Conservation (phyloP, 2,797 vertebrate genomes). For the Molossus molossus region DNA sequence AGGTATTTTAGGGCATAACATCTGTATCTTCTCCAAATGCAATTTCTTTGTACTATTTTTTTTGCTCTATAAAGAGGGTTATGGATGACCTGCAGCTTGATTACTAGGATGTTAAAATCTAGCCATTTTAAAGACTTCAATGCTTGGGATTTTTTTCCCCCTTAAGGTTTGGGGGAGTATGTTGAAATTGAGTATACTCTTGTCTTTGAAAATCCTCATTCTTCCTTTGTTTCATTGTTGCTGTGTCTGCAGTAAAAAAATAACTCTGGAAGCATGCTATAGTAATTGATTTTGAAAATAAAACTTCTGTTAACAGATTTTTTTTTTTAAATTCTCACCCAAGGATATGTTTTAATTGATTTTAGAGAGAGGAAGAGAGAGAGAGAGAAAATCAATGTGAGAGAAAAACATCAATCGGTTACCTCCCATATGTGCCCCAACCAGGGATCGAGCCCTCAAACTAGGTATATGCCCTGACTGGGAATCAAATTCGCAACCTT, state of each 20-base stretch:
- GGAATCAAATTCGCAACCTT: no score
- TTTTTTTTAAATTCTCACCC: neutral
- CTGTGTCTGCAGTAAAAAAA: neutral
- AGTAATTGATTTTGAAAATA: constrained; percentile 6
- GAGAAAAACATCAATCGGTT: no score
- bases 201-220: constrained; percentile 14
- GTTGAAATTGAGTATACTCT: constrained; percentile 26
- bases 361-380: no score
- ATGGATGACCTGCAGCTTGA: neutral
- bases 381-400: no score
- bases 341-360: no score
- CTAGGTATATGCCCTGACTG: no score
- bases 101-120: neutral
- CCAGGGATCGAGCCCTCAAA: no score
- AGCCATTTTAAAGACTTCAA: neutral
- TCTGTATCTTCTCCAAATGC: neutral
- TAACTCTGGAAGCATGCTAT: neutral
- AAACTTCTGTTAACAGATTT: neutral
- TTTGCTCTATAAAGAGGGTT: neutral
- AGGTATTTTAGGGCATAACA: neutral
- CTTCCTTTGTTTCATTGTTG: constrained; percentile 65
- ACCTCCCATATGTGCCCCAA: no score
- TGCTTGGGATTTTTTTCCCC: neutral
- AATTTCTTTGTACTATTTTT: neutral
- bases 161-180: neutral